Percentiles rank a stretch among this genome's conserved stretches.
These are phyloP conservation scores for Gallirallus australis DNA, from an alignment of 2,797 vertebrate genomes.

Conservation along the genomic window DNA sequence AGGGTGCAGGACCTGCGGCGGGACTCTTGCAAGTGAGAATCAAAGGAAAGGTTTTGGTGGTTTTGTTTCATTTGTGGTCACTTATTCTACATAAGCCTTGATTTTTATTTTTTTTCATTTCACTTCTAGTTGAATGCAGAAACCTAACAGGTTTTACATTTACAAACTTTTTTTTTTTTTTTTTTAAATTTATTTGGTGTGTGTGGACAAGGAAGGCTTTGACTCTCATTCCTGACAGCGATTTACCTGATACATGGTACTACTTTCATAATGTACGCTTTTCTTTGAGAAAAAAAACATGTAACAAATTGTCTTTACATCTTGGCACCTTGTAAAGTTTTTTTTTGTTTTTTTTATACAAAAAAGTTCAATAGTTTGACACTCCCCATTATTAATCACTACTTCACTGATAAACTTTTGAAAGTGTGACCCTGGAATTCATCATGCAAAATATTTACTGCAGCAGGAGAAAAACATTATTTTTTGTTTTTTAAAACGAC, in stretches of 20 bases:
- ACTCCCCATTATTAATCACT: conserved; percentile 91
- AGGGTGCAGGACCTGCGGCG: not conserved
- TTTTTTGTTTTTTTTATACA: conserved; percentile 82
- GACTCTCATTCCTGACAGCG: conserved; percentile 80
- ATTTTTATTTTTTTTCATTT: not conserved
- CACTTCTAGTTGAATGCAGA: conserved; percentile 61
- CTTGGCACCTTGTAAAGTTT: conserved; percentile 95
- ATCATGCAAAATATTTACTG: conserved; percentile 94
- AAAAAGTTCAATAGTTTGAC: conserved; percentile 92
- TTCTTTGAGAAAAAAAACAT: conserved; percentile 82
- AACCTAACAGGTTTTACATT: conserved; percentile 61
- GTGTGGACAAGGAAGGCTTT: conserved; percentile 73
- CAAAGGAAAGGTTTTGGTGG: not conserved
- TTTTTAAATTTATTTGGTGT: too few species aligned
- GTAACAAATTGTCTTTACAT: conserved; percentile 94
- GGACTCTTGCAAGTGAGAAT: conserved; percentile 60
- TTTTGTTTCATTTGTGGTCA: not conserved
- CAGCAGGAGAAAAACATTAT: conserved; percentile 83
- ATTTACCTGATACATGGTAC: conserved; percentile 80
- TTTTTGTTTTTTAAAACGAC: conserved; percentile 70
- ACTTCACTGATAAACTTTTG: conserved; percentile 87
- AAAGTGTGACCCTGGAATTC: conserved; percentile 89
- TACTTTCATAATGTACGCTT: conserved; percentile 80
- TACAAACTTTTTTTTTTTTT: conserved; percentile 57
- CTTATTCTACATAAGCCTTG: conserved; percentile 64